Evolutionary conservation across 2,797 vertebrate genomes (phyloP), one percentile per base, ranked within the genome.

Genomic region (Meriones psammophilus): DNA sequence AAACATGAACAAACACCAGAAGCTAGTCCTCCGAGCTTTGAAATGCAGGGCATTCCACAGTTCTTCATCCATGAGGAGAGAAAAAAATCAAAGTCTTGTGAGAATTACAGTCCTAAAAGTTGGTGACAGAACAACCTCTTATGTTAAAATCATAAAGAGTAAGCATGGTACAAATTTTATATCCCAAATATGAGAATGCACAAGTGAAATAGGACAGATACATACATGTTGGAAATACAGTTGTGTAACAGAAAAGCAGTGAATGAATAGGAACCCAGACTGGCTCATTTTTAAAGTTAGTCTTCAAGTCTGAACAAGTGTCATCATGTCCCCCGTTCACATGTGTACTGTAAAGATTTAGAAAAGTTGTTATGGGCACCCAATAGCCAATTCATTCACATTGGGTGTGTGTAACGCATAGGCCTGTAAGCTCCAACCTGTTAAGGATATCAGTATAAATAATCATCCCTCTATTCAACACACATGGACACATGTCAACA

Each of bases 1-100:
- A 89, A 94, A 56, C 64, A 91, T 88, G 89, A 95, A 80, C 90
- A 96, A 96, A 97, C 93, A 96, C 60, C 80, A 71, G 28, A 95
- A 62, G 42, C 83, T 89, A 94, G 56, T 58, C 73, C 88, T 92
- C 87, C n/a, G 62, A 50, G 54, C 92, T 64, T 39, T 22, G 14
- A 90, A 89, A 87, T 64, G 42, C 73, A 60, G 58, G 76, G 42
- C 68, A 86, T 7, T 14, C n/a, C 71, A 84, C 12, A 89, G 62
- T 88, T 83, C 54, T 89, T 73, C 86, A 90, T n/a, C 69, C 14
- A 68, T 39, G 46, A 74, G 24, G 50, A 93, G 73, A 85, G 66
- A 94, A 94, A 39, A 12, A 42, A 84, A 91, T 92, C 54, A 91
- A 92, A 33, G 58, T 69, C 46, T 36, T 66, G 33, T 22, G 62